These are phyloP conservation scores for Teleiodes luculella DNA, from an alignment of 2,888 invertebrate species.

Conservation along the genomic window DNA sequence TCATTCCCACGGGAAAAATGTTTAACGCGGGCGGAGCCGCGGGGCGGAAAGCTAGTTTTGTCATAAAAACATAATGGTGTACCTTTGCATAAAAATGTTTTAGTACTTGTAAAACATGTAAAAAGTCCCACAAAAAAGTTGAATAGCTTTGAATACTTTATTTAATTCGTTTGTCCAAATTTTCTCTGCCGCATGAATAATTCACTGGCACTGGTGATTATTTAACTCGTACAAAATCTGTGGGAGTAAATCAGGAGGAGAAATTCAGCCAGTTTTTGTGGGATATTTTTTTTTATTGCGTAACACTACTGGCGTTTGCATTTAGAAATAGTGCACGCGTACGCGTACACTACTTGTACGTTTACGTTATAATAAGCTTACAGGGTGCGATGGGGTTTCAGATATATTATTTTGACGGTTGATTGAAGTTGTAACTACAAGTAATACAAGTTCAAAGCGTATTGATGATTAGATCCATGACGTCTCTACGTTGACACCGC, in stretches of 20 bases:
- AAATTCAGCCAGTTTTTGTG: not conserved
- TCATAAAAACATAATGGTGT: no score
- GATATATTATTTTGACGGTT: no score
- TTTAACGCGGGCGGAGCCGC: no score
- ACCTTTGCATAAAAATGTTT: no score
- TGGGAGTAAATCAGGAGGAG: not conserved
- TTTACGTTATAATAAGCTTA: not conserved
- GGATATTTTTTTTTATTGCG: not conserved
- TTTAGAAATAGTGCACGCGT: no score
- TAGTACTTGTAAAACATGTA: not conserved
- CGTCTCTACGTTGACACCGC: no score
- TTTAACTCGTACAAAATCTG: not conserved
- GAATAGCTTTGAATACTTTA: slow-evolving; percentile 21
- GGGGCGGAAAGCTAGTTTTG: no score
- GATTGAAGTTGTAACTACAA: no score
- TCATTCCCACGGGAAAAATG: no score
- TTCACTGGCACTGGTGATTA: not conserved
- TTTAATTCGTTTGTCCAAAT: slow-evolving; percentile 10
- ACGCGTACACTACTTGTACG: no score
- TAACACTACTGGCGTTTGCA: no score
- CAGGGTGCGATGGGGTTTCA: not conserved
- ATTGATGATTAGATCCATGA: no score
- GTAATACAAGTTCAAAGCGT: not conserved
- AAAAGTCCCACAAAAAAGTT: not conserved
- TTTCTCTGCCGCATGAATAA: not conserved